A percentile compares a stretch with the other conserved stretches of the same genome.
Conservation (phyloP, 2,888 invertebrate species). For the Habroteleia sp. region DNA sequence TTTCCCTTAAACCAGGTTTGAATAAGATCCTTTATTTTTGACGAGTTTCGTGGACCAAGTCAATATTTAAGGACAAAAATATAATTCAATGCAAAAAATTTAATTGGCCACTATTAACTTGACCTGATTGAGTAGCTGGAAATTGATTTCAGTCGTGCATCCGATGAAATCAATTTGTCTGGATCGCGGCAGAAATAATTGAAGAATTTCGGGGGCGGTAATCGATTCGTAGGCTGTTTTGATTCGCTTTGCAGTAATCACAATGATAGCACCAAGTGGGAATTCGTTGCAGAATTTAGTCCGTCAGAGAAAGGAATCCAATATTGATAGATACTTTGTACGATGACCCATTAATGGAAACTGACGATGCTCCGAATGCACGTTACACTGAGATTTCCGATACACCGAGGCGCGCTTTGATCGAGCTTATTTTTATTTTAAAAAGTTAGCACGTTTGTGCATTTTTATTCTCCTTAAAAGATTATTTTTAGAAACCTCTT, state of each 20-base stretch:
- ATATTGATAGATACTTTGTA: slow-evolving; percentile 42
- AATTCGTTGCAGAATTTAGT: slow-evolving; percentile 21
- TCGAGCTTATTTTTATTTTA: too few relatives aligned
- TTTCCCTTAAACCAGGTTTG: slow-evolving; percentile 34
- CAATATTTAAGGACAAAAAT: neutral
- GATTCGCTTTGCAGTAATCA: slow-evolving; percentile 30
- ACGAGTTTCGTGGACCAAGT: slow-evolving; percentile 40
- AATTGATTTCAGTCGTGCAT: slow-evolving; percentile 27
- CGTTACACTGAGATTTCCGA: slow-evolving; percentile 3
- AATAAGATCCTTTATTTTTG: neutral
- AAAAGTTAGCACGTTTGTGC: neutral
- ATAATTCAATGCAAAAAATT: neutral
- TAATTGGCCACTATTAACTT: slow-evolving; percentile 23
- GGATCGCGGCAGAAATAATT: slow-evolving; percentile 16
- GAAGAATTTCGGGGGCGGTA: slow-evolving; percentile 12
- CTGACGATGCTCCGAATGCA: neutral
- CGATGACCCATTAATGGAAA: slow-evolving; percentile 52
- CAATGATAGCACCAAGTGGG: slow-evolving; percentile 13
- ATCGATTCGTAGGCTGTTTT: slow-evolving; percentile 21
- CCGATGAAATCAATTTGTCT: slow-evolving; percentile 12
- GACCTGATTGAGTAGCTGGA: slow-evolving; percentile 19
- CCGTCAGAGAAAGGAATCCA: slow-evolving; percentile 38
- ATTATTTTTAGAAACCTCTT: too few relatives aligned
- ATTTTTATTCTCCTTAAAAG: neutral
- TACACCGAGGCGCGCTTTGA: too few relatives aligned